Percentiles rank a stretch among this genome's conserved stretches.
phyloP scores from a whole-genome alignment of 1,140 invertebrate genomes.

The Drosophila chauvacae region DNA sequence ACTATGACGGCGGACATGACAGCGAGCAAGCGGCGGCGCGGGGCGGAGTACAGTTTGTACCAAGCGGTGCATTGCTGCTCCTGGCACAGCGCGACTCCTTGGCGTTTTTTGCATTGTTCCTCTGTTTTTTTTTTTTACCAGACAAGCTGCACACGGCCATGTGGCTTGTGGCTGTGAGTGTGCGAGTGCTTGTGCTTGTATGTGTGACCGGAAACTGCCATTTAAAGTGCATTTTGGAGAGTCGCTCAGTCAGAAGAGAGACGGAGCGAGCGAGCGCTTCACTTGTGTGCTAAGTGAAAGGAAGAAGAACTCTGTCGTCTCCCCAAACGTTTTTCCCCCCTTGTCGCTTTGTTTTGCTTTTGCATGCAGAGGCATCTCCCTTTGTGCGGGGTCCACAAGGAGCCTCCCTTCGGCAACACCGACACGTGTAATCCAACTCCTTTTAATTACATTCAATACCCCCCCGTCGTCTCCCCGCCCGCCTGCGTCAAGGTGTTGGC shows the following conservation, averaged over 20 bases:
- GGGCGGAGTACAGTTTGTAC: constrained; percentile 79
- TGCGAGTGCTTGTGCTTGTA: constrained; percentile 18
- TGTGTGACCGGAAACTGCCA: constrained; percentile 84
- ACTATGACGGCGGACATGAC: constrained; percentile 69
- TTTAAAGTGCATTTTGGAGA: constrained; percentile 84
- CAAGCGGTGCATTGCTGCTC: constrained; percentile 78
- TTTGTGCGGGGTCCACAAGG: constrained; percentile 37
- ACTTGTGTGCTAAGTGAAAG: constrained; percentile 72
- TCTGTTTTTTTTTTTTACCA: constrained; percentile 47
- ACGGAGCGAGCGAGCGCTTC: constrained; percentile 48
- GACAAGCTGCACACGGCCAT: constrained; percentile 47
- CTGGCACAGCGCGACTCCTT: constrained; percentile 81
- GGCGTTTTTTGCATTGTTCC: constrained; percentile 73
- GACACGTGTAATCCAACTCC: constrained; percentile 78
- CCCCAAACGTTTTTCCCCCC: constrained; percentile 6
- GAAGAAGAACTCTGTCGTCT: constrained; percentile 49
- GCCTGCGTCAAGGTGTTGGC: constrained; percentile 51
- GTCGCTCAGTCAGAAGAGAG: constrained; percentile 55
- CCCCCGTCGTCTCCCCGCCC: not conserved
- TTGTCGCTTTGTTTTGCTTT: constrained; percentile 40
- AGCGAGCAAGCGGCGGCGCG: constrained; percentile 27
- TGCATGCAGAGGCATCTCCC: constrained; percentile 50
- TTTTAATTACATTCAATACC: constrained; percentile 81
- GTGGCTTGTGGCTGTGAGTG: constrained; percentile 26
- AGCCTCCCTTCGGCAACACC: constrained; percentile 6